These are phyloP conservation scores for Mechanitis mazaeus DNA, from an alignment of 2,888 invertebrate species.

Conservation along the genomic window DNA sequence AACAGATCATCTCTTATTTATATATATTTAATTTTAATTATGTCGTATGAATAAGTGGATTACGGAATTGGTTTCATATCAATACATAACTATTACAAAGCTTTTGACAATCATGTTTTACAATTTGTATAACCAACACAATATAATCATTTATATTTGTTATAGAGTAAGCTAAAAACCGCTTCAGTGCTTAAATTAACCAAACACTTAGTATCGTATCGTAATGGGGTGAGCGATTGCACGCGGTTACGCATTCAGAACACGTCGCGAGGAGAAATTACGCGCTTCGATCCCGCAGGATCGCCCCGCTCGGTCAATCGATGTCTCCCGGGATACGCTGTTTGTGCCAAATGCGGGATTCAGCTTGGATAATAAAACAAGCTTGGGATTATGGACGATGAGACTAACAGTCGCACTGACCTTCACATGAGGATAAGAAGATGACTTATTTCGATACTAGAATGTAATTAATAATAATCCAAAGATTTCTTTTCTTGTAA, in stretches of 20 bases:
- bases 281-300: slow-evolving; percentile 62
- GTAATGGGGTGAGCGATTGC: slow-evolving; percentile 55
- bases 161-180: slow-evolving; percentile 36
- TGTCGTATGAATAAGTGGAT: too few relatives aligned
- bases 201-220: slow-evolving; percentile 32
- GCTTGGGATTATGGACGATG: slow-evolving; percentile 5
- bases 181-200: slow-evolving; percentile 26
- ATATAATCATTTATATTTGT: background rate
- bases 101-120: too few relatives aligned
- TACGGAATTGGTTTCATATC: too few relatives aligned
- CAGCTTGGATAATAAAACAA: slow-evolving; percentile 8
- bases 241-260: slow-evolving; percentile 53
- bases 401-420: background rate
- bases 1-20: too few relatives aligned
- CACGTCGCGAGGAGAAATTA: slow-evolving; percentile 70
- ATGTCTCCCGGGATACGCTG: slow-evolving; percentile 19
- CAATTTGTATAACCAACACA: too few relatives aligned
- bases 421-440: too few relatives aligned
- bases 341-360: slow-evolving; percentile 16
- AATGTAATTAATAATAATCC: too few relatives aligned
- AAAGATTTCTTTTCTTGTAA: too few relatives aligned
- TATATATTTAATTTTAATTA: too few relatives aligned
- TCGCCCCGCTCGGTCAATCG: slow-evolving; percentile 50
- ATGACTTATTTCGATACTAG: too few relatives aligned
- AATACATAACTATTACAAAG: too few relatives aligned